phyloP scores from a whole-genome alignment of 23 tunicate genomes.

The Trididemnum clinides region DNA sequence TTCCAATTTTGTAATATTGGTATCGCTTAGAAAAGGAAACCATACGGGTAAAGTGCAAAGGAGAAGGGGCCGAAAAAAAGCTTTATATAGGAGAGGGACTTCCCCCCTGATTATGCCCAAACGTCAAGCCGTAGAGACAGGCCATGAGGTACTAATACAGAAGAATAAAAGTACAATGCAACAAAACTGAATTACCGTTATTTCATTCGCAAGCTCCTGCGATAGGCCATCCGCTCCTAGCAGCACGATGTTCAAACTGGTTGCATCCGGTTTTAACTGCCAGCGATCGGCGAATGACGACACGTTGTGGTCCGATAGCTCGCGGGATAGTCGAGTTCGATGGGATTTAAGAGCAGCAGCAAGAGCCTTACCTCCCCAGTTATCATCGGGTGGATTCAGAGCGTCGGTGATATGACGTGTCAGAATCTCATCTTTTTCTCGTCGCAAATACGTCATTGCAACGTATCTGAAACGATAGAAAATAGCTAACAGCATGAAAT shows the following conservation, averaged over 20 bases:
- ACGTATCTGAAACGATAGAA: conserved; percentile 47
- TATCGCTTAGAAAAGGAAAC: too few relatives aligned
- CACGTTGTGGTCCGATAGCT: conserved; percentile 2
- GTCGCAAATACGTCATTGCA: conserved; percentile 61
- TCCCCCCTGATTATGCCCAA: too few relatives aligned
- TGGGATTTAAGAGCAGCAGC: conserved; percentile 18
- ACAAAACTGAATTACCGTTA: conserved; percentile 83
- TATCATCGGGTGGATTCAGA: conserved; percentile 62
- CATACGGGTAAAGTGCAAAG: too few relatives aligned
- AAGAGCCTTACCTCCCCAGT: conserved; percentile 76
- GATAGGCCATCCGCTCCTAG: conserved; percentile 82
- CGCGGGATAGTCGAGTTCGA: conserved; percentile 6
- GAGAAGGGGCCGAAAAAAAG: too few relatives aligned
- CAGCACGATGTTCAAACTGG: conserved; percentile 77
- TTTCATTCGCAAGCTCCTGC: conserved; percentile 83
- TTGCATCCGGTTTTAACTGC: conserved; percentile 75
- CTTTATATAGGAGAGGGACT: too few relatives aligned
- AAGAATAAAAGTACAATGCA: too few relatives aligned
- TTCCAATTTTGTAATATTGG: too few relatives aligned
- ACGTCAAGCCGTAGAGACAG: too few relatives aligned
- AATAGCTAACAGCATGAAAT: too few relatives aligned
- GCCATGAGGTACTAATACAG: too few relatives aligned
- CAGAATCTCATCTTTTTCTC: conserved; percentile 72
- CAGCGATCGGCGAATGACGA: conserved; percentile 40
- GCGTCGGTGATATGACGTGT: conserved; percentile 65